A percentile compares a stretch with the other conserved stretches of the same genome.
phyloP scores from a whole-genome alignment of 1,140 invertebrate genomes.

The Cherax destructor region DNA sequence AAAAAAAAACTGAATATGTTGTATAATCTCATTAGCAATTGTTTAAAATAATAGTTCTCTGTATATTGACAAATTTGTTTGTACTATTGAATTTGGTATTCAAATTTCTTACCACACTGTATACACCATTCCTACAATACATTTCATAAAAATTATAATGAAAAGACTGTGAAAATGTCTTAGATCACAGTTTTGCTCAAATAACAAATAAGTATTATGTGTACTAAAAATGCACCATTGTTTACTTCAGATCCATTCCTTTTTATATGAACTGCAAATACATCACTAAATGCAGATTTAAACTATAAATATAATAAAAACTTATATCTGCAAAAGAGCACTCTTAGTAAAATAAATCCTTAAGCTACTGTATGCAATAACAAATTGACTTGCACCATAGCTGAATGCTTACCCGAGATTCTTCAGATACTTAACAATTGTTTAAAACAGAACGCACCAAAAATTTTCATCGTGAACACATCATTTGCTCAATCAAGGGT shows the following conservation, averaged over 20 bases:
- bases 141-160: background rate
- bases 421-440: constrained; percentile 15
- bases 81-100: background rate
- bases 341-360: background rate
- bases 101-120: background rate
- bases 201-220: too few species aligned
- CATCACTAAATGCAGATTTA: too few species aligned
- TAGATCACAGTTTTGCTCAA: too few species aligned
- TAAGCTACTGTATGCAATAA: background rate
- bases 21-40: background rate
- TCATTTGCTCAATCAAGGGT: constrained; percentile 13
- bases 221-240: too few species aligned
- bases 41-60: background rate
- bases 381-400: constrained; percentile 39
- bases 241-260: too few species aligned
- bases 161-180: too few species aligned
- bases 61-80: background rate
- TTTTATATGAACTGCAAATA: too few species aligned
- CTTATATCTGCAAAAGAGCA: background rate
- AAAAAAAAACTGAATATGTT: background rate
- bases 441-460: constrained; percentile 30
- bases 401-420: constrained; percentile 36
- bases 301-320: background rate
- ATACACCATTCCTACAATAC: background rate
- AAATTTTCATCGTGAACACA: constrained; percentile 26